Evolutionary conservation across 2,113 vertebrate genomes (phyloP), one percentile per base, ranked within the genome.

Genomic region (Miniopterus natalensis): DNA sequence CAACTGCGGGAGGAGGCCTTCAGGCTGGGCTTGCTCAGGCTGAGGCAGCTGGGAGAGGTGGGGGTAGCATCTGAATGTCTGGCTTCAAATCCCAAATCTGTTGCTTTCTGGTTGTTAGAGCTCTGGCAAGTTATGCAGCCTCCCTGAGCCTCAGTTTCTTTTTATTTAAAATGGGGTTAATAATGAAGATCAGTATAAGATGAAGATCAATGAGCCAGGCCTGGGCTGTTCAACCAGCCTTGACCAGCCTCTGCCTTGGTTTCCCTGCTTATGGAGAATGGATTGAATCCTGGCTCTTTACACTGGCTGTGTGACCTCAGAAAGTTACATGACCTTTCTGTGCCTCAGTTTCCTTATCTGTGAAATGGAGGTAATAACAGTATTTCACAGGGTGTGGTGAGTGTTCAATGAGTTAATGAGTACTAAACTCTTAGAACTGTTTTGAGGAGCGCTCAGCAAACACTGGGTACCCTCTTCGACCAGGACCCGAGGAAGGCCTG

Each of bases 1-100:
- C 1, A 51, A 27, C 68, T 61, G 45, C 61, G 18, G 21, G 31
- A 47, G 31, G 66, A 74, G 42, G 79, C 40, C 83, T 90, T 74
- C 73, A 75, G 78, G 88, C 40, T 31, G 11, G 74, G 87, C 61
- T 92, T 65, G 29, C 85, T 77, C 57, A 89, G 40, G 93, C 23
- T 45, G n/a, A 61, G 49, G 10, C 49, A 6, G 40, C 6, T 65
- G 74, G 65, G 47, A 25, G 31, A 0, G 1, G 36, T 36, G 1
- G 1, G 8, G 27, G 4, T 15, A 3, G n/a, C 29, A 53, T 63
- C 42, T 36, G 27, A 83, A 40, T 7, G 0, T 61, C 40, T 66
- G 15, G 42, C 12, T 75, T 87, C 6, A 10, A 74, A 51, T 65
- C 45, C 77, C 14, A 65, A 15, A 51, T 53, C 78, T 51, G 18